Evolutionary conservation across 2,888 invertebrate species (phyloP).

Genomic region (Morpho deidamia): DNA sequence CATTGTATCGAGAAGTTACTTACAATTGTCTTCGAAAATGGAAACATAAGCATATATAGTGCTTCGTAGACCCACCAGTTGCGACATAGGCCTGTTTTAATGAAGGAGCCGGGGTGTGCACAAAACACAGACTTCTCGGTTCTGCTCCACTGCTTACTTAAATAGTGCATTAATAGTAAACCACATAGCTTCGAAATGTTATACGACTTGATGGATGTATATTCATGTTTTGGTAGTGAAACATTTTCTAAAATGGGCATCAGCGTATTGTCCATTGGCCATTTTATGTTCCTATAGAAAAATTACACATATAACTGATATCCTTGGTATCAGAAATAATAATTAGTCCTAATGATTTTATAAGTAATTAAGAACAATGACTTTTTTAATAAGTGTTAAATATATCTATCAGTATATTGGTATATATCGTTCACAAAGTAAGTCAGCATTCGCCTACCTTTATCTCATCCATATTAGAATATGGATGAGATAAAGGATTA

Average conservation of each 20-base stretch:
- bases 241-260: constrained; percentile 77
- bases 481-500: too few relatives aligned
- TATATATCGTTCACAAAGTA: too few relatives aligned
- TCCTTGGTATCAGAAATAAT: too few relatives aligned
- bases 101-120: constrained; percentile 94
- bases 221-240: constrained; percentile 84
- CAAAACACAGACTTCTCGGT: constrained; percentile 86
- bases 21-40: constrained; percentile 95
- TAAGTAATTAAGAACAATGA: too few relatives aligned
- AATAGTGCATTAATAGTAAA: constrained; percentile 78
- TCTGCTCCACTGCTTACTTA: constrained; percentile 83
- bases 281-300: constrained; percentile 47
- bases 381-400: too few relatives aligned
- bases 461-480: too few relatives aligned
- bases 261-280: constrained; percentile 40
- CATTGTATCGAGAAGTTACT: constrained; percentile 37
- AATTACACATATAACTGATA: not conserved
- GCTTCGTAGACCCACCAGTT: constrained; percentile 92
- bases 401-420: too few relatives aligned
- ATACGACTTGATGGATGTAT: constrained; percentile 90
- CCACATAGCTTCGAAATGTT: constrained; percentile 94
- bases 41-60: constrained; percentile 86
- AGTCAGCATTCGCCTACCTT: too few relatives aligned
- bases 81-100: constrained; percentile 85
- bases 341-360: too few relatives aligned